These are phyloP conservation scores for Onychomys leucogaster DNA, from an alignment of 2,797 vertebrate genomes.

Conservation along the genomic window DNA sequence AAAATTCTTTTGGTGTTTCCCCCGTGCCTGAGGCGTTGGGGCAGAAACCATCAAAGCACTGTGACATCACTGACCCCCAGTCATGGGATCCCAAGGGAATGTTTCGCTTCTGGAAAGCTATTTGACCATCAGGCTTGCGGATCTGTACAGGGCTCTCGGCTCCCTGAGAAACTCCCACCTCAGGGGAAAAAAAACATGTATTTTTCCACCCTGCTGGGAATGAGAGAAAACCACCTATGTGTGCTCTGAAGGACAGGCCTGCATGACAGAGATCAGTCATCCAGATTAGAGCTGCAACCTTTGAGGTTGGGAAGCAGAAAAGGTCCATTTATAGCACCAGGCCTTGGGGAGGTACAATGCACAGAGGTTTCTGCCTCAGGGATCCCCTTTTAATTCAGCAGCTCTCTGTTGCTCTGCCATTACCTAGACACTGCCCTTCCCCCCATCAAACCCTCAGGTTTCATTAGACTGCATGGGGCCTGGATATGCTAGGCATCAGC, in stretches of 20 bases:
- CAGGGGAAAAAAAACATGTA: slow-evolving; percentile 34
- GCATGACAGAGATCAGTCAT: neutral
- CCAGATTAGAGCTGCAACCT: neutral
- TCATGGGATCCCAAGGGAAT: neutral
- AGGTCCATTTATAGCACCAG: neutral
- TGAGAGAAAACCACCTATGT: neutral
- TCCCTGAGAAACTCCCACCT: neutral
- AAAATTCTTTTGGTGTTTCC: neutral
- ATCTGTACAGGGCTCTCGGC: neutral
- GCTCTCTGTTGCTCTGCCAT: neutral
- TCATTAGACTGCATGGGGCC: neutral
- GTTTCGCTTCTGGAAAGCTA: neutral
- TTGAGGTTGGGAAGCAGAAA: neutral
- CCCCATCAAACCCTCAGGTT: neutral
- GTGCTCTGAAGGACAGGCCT: neutral
- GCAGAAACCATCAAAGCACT: neutral
- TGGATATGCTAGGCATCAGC: too few relatives aligned
- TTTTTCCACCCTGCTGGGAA: slow-evolving; percentile 41
- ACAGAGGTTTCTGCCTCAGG: neutral
- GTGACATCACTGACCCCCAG: neutral
- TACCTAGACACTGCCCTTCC: neutral
- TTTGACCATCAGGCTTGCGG: neutral
- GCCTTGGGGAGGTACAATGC: neutral
- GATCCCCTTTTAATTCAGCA: neutral
- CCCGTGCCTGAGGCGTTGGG: neutral